Conservation (phyloP, 2,888 invertebrate genomes). For the Tineola bisselliella region DNA sequence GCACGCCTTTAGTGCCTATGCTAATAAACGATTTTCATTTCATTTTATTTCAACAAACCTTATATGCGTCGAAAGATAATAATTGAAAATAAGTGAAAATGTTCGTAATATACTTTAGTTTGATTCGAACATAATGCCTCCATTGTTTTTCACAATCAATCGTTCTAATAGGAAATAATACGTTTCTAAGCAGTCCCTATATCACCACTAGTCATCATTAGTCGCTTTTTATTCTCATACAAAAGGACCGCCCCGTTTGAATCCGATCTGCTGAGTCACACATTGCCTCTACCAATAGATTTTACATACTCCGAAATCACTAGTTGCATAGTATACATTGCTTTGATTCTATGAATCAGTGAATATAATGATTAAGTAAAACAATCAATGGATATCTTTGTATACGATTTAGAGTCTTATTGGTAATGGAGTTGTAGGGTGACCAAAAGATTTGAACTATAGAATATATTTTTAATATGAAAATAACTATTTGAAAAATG, state of each 20-base stretch:
- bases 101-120: not conserved
- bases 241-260: constrained; percentile 3
- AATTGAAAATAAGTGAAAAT: too few species aligned
- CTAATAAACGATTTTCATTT: too few species aligned
- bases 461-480: too few species aligned
- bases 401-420: not conserved
- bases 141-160: constrained; percentile 4
- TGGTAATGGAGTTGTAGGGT: not conserved
- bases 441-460: not conserved
- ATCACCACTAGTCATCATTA: constrained; percentile 11
- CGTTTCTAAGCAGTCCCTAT: not conserved
- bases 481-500: too few species aligned
- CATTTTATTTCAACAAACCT: too few species aligned
- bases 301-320: not conserved
- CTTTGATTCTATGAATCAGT: not conserved
- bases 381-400: too few species aligned
- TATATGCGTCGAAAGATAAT: too few species aligned
- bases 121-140: not conserved
- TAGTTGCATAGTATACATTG: not conserved
- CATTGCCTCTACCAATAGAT: not conserved
- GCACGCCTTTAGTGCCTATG: too few species aligned
- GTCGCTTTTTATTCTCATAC: constrained; percentile 1
- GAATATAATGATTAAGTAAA: not conserved
- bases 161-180: not conserved
- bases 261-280: constrained; percentile 12